These are phyloP conservation scores for Parazoanthus darwini DNA, from an alignment of 92 coral and sea anemone genomes.

Conservation along the genomic window DNA sequence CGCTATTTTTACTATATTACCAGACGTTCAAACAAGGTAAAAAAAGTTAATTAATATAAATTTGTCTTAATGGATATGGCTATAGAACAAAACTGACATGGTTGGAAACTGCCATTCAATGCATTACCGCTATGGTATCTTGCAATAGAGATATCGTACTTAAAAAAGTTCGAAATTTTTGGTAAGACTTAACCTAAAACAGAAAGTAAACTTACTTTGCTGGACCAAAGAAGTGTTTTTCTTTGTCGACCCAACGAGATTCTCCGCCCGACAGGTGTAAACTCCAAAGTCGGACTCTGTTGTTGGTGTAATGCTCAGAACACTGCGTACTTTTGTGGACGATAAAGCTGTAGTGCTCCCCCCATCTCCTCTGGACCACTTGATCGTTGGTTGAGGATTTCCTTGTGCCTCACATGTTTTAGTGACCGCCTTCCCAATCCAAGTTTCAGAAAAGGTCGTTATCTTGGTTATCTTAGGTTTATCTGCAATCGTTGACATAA, in stretches of 20 bases:
- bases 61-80: no score
- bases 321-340: background rate
- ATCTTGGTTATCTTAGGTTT: background rate
- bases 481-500: background rate
- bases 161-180: background rate
- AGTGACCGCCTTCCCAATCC: conserved; percentile 8
- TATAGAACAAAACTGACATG: background rate
- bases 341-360: background rate
- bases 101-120: background rate
- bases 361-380: conserved; percentile 14
- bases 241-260: background rate
- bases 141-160: background rate
- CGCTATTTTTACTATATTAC: no score
- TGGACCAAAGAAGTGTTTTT: conserved; percentile 11
- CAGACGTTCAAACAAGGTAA: no score
- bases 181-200: background rate
- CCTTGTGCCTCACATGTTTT: background rate
- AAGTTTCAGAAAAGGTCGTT: background rate
- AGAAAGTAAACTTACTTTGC: background rate
- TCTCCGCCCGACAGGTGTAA: conserved; percentile 30
- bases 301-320: background rate
- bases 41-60: background rate
- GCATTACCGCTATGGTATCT: background rate
- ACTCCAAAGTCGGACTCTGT: background rate
- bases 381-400: conserved; percentile 30